These are phyloP conservation scores for Pogonophryne albipinna DNA, from an alignment of 2,797 vertebrate genomes.

Conservation along the genomic window DNA sequence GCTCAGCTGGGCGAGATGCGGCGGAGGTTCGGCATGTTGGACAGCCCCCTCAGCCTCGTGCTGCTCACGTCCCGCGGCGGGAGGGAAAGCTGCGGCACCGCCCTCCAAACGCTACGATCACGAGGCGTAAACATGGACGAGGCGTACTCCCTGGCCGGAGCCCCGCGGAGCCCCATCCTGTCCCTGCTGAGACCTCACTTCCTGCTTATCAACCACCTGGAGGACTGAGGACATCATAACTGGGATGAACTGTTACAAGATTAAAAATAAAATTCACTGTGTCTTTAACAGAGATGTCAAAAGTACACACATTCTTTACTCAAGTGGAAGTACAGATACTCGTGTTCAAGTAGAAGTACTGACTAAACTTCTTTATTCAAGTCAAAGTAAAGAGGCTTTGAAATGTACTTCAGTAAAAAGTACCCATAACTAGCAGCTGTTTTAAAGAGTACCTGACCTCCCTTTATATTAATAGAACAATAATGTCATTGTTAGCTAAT, in stretches of 20 bases:
- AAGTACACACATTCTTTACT: no score
- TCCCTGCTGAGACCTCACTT: slow-evolving; percentile 66
- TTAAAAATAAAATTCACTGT: not conserved
- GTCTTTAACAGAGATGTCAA: slow-evolving; percentile 13
- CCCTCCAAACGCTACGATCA: slow-evolving; percentile 55
- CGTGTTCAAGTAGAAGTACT: no score
- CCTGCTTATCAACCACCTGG: slow-evolving; percentile 41
- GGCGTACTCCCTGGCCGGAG: slow-evolving; percentile 71
- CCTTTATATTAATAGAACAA: no score
- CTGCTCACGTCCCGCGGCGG: slow-evolving; percentile 50
- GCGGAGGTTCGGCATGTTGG: slow-evolving; percentile 31
- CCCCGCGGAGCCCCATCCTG: slow-evolving; percentile 54
- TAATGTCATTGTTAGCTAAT: no score
- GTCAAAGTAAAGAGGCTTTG: no score
- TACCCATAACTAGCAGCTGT: no score
- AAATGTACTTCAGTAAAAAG: no score
- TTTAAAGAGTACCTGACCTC: no score
- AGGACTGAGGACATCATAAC: slow-evolving; percentile 34
- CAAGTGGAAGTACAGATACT: no score
- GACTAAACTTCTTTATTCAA: no score
- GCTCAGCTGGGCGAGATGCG: slow-evolving; percentile 64
- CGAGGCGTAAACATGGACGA: slow-evolving; percentile 64
- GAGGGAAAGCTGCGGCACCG: slow-evolving; percentile 42
- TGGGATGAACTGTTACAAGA: not conserved
- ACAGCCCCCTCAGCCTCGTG: slow-evolving; percentile 65